These are phyloP conservation scores for Loxodonta africana DNA, from an alignment of 2,113 vertebrate species.

Conservation along the genomic window DNA sequence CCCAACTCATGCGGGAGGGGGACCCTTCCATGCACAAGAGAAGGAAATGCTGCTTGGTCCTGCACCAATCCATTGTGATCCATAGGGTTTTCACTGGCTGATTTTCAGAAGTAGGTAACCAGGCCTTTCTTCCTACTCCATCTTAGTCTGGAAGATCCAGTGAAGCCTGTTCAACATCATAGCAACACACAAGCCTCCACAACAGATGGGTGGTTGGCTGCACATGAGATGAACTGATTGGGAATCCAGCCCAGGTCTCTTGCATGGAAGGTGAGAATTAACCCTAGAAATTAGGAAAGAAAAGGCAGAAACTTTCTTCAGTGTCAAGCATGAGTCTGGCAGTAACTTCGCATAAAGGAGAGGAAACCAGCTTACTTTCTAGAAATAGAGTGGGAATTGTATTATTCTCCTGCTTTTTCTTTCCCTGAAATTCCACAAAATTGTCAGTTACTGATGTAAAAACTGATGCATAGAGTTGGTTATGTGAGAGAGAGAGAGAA, in stretches of 20 bases:
- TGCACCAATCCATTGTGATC: neutral
- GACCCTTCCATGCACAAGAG: neutral
- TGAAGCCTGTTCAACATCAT: neutral
- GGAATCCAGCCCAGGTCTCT: neutral
- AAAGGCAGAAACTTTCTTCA: neutral
- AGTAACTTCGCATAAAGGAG: neutral
- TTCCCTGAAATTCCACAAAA: neutral
- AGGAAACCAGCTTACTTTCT: neutral
- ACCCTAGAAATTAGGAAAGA: neutral
- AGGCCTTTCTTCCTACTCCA: neutral
- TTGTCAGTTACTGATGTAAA: neutral
- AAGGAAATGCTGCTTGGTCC: neutral
- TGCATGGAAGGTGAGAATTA: neutral
- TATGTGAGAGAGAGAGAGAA: neutral
- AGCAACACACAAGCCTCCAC: neutral
- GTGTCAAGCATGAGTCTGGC: constrained; percentile 56
- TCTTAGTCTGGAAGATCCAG: neutral
- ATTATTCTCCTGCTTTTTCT: neutral
- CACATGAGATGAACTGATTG: neutral
- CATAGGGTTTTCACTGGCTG: neutral
- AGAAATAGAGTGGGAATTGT: neutral
- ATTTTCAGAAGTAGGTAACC: neutral
- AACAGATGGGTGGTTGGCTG: neutral
- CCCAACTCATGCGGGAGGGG: neutral
- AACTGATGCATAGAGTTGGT: constrained; percentile 22